Evolutionary conservation across 2,113 vertebrate genomes (phyloP).

Genomic region (Tetrao urogallus): DNA sequence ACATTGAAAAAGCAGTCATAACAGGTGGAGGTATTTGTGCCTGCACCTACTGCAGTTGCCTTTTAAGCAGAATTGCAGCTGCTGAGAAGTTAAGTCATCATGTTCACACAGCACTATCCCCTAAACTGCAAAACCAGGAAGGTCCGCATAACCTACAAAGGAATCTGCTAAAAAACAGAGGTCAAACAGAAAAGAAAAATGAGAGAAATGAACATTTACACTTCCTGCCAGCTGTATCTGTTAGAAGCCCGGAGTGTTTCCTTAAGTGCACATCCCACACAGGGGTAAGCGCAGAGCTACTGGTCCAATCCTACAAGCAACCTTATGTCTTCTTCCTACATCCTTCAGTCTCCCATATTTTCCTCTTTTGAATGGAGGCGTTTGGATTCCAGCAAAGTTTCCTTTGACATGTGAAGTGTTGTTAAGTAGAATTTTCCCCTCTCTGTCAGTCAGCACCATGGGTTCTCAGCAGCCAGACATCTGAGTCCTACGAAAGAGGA

Average conservation of each 20-base stretch:
- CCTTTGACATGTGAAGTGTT: background rate
- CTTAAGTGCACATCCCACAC: background rate
- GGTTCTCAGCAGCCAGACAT: background rate
- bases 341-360: background rate
- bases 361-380: background rate
- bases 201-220: background rate
- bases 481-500: background rate
- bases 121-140: background rate
- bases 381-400: background rate
- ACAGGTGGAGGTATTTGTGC: background rate
- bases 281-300: background rate
- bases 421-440: background rate
- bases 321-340: background rate
- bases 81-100: background rate
- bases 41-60: background rate
- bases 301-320: background rate
- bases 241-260: background rate
- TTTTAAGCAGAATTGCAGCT: background rate
- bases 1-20: background rate
- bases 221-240: background rate
- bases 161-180: background rate
- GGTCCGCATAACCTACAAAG: background rate
- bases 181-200: background rate
- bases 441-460: background rate
- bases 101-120: rapidly evolving